Evolutionary conservation across 2,797 vertebrate genomes (phyloP).

Genomic region (Mareca penelope): DNA sequence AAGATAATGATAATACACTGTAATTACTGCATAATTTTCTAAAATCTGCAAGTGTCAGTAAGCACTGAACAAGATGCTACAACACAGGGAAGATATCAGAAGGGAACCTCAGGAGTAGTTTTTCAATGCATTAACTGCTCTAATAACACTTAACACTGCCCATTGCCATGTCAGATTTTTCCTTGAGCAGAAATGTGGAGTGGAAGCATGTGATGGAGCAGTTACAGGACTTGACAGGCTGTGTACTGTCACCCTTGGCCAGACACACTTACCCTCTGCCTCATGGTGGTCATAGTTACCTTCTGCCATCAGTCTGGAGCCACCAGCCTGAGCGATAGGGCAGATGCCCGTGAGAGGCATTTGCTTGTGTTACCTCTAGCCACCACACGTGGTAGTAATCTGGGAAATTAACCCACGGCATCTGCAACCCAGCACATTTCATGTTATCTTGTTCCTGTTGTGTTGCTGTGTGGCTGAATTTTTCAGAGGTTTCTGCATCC

Average conservation of each 20-base stretch:
- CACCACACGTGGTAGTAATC: background rate
- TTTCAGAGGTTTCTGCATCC: background rate
- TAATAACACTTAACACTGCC: background rate
- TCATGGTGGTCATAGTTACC: background rate
- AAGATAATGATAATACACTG: background rate
- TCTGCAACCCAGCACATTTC: background rate
- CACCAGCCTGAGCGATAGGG: background rate
- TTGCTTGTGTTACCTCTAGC: background rate
- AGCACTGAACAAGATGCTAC: background rate
- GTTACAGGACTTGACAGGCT: background rate
- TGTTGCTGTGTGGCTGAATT: background rate
- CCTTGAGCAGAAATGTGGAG: background rate
- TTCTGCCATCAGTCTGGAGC: background rate
- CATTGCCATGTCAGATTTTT: background rate
- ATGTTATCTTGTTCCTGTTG: background rate
- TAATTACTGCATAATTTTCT: background rate
- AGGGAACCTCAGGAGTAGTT: background rate
- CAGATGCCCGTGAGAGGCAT: background rate
- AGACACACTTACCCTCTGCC: background rate
- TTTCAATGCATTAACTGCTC: background rate
- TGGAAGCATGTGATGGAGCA: background rate
- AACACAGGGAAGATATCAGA: background rate
- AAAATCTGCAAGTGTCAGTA: background rate
- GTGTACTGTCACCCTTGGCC: background rate
- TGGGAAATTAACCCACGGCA: background rate